These are phyloP conservation scores for Epinotia brunnichana DNA, from an alignment of 2,888 invertebrate species.

Conservation along the genomic window DNA sequence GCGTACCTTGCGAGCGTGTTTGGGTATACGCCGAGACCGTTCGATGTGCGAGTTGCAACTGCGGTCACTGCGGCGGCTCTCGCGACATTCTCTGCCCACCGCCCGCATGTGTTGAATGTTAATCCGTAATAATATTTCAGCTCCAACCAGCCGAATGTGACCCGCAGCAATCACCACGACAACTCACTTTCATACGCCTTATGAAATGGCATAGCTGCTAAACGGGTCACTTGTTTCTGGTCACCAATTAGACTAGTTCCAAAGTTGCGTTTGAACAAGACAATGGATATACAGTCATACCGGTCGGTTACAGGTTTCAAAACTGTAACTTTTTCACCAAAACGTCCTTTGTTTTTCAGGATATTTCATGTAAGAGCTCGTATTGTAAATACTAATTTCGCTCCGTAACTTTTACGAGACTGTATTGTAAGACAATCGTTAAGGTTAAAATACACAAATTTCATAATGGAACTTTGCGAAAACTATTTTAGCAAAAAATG, in stretches of 20 bases:
- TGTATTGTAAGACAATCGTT: slow-evolving; percentile 27
- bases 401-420: slow-evolving; percentile 2
- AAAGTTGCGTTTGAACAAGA: slow-evolving; percentile 29
- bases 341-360: slow-evolving; percentile 24
- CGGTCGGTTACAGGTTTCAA: slow-evolving; percentile 34
- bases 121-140: slow-evolving; percentile 69
- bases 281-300: slow-evolving; percentile 26
- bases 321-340: slow-evolving; percentile 20
- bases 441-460: slow-evolving; percentile 26
- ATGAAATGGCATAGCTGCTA: slow-evolving; percentile 24
- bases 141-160: slow-evolving; percentile 56
- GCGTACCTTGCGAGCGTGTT: slow-evolving; percentile 75
- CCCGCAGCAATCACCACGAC: slow-evolving; percentile 49
- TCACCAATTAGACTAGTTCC: slow-evolving; percentile 22
- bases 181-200: slow-evolving; percentile 30
- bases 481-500: slow-evolving; percentile 29
- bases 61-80: slow-evolving; percentile 68
- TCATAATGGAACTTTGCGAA: slow-evolving; percentile 36
- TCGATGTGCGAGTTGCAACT: slow-evolving; percentile 77
- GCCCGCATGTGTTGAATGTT: slow-evolving; percentile 73
- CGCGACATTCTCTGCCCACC: slow-evolving; percentile 71
- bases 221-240: slow-evolving; percentile 34
- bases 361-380: slow-evolving; percentile 2
- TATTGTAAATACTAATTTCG: slow-evolving; percentile 16
- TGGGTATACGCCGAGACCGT: slow-evolving; percentile 72